Conservation (phyloP, 2,797 vertebrate genomes). For the Luscinia luscinia region DNA sequence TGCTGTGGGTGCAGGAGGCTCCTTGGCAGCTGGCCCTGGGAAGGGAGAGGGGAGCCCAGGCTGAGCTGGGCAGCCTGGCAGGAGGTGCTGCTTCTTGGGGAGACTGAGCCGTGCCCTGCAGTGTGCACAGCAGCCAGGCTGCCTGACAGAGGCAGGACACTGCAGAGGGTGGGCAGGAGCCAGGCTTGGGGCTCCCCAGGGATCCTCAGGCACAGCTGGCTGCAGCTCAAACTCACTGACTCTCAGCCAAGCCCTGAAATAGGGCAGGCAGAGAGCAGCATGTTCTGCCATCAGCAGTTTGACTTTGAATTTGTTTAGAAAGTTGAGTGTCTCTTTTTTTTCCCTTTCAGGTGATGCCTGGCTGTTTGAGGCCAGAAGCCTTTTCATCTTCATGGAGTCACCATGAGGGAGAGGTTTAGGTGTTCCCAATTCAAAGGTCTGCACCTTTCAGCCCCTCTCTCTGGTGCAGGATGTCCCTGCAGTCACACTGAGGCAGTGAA, state of each 20-base stretch:
- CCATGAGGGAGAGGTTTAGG: neutral
- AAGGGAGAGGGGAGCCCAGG: neutral
- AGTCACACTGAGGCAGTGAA: neutral
- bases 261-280: neutral
- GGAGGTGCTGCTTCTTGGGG: neutral
- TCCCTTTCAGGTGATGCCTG: neutral
- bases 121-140: neutral
- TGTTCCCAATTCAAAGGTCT: neutral
- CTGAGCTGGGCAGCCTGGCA: neutral
- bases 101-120: neutral
- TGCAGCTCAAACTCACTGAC: conserved; percentile 11
- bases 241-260: conserved; percentile 26
- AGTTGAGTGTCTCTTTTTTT: neutral
- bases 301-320: conserved; percentile 42
- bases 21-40: neutral
- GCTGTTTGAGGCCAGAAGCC: neutral
- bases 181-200: neutral
- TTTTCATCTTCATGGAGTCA: neutral
- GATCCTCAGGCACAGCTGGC: conserved; percentile 27
- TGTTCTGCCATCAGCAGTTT: neutral
- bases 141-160: neutral
- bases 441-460: neutral
- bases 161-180: neutral
- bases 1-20: neutral
- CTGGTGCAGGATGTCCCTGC: neutral